A percentile compares a stretch with the other conserved stretches of the same genome.
These are phyloP conservation scores for Apamea sordens DNA, from an alignment of 2,888 invertebrate species.

Conservation along the genomic window DNA sequence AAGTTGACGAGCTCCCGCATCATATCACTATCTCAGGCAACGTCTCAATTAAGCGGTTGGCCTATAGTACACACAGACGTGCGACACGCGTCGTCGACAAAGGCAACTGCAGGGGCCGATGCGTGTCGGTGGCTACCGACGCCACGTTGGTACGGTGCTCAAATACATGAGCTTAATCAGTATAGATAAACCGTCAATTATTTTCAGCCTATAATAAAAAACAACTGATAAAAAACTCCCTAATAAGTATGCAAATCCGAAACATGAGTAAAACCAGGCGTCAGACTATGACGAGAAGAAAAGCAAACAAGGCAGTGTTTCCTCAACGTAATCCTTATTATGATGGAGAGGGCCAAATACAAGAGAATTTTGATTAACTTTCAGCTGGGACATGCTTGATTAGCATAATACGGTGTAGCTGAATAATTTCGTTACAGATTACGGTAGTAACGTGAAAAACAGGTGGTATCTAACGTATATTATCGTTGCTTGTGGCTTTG, in stretches of 20 bases:
- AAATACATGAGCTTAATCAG: too few species aligned
- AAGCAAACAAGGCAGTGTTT: slow-evolving; percentile 20
- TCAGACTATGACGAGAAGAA: background rate
- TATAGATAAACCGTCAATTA: background rate
- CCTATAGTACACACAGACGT: too few species aligned
- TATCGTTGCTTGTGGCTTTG: background rate
- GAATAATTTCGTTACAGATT: slow-evolving; percentile 56
- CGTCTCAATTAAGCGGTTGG: too few species aligned
- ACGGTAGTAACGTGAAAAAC: slow-evolving; percentile 10
- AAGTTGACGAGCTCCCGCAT: too few species aligned
- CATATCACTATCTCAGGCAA: too few species aligned
- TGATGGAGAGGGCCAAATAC: slow-evolving; percentile 20
- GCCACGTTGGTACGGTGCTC: too few species aligned
- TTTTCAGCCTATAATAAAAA: background rate
- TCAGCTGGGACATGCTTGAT: slow-evolving; percentile 33
- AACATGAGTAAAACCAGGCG: slow-evolving; percentile 18
- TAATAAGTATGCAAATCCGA: slow-evolving; percentile 34
- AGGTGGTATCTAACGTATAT: background rate
- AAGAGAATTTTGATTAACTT: slow-evolving; percentile 42
- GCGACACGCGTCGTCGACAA: too few species aligned
- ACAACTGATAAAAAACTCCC: background rate
- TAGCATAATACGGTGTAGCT: slow-evolving; percentile 60
- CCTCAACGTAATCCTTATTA: slow-evolving; percentile 29
- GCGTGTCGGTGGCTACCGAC: too few species aligned
- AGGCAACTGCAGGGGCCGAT: too few species aligned